These are phyloP conservation scores for Aphis craccivora DNA, from an alignment of 1,140 invertebrate species.

Conservation along the genomic window DNA sequence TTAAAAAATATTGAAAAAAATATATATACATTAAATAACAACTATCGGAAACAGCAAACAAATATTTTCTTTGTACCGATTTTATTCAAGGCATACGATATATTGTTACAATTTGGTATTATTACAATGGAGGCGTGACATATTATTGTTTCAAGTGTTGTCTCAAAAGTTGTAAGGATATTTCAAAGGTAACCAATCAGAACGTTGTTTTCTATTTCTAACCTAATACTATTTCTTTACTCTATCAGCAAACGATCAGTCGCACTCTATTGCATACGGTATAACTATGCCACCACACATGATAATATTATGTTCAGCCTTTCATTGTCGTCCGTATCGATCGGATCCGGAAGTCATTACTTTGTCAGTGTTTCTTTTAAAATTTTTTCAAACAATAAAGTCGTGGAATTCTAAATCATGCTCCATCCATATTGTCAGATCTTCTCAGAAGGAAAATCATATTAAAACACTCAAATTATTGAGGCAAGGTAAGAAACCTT, in stretches of 20 bases:
- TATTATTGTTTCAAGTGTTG: neutral
- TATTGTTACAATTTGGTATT: neutral
- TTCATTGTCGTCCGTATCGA: neutral
- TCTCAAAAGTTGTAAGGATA: neutral
- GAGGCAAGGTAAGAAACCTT: neutral
- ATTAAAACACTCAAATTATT: neutral
- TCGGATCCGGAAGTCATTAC: neutral
- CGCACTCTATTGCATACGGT: neutral
- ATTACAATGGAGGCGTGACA: neutral
- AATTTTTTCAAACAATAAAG: neutral
- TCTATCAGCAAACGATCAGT: neutral
- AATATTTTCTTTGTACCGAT: neutral
- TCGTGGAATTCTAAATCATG: neutral
- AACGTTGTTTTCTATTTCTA: neutral
- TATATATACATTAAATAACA: neutral
- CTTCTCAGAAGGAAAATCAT: neutral
- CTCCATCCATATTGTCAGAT: neutral
- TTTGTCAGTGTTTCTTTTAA: neutral
- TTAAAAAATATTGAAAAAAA: neutral
- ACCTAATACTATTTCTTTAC: neutral
- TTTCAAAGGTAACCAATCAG: slow-evolving; percentile 7
- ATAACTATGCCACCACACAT: neutral
- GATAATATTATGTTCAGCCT: neutral
- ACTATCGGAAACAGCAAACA: neutral
- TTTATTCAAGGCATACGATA: neutral